phyloP scores from a whole-genome alignment of 2,113 vertebrate species.

The Scartelaos histophorus region DNA sequence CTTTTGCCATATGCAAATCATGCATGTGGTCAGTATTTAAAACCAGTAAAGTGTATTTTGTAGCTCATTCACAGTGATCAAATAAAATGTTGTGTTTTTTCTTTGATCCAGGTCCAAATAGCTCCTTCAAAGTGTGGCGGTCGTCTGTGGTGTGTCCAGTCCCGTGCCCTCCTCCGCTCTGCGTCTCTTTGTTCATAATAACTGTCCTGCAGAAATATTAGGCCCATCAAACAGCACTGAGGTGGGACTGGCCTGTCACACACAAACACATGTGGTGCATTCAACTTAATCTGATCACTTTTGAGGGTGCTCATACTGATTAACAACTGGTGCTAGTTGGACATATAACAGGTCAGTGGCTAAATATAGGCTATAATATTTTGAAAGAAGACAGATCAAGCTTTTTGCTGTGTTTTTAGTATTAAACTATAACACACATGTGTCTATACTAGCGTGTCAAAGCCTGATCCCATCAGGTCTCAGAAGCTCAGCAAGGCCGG shows the following conservation, averaged over 20 bases:
- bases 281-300: not conserved
- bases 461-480: no score
- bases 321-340: not conserved
- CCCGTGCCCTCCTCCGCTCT: not conserved
- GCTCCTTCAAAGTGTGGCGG: not conserved
- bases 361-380: not conserved
- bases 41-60: not conserved
- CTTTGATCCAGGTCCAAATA: not conserved
- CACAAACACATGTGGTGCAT: not conserved
- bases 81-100: not conserved
- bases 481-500: no score
- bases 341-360: not conserved
- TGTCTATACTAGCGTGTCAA: no score
- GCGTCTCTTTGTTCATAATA: not conserved
- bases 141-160: not conserved
- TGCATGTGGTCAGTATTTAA: not conserved
- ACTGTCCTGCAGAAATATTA: not conserved
- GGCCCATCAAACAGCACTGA: not conserved
- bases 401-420: no score
- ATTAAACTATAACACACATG: no score
- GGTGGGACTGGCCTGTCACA: not conserved
- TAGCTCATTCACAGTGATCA: not conserved
- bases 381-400: no score
- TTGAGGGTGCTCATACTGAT: not conserved
- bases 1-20: not conserved